Evolutionary conservation across 2,113 vertebrate genomes (phyloP).

Genomic region (Ceyx melanurus): DNA sequence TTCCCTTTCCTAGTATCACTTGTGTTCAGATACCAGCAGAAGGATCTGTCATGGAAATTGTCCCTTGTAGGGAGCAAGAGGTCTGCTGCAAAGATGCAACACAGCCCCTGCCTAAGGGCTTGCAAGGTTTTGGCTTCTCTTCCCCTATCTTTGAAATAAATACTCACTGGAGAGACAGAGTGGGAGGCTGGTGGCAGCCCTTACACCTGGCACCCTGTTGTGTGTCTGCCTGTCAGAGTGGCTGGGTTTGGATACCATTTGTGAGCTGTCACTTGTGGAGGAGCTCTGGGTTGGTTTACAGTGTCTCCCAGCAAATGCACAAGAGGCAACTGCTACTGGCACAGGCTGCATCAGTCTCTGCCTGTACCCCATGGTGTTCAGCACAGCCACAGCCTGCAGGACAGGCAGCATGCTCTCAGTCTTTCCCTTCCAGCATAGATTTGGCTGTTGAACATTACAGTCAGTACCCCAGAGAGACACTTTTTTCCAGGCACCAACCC

Average conservation of each 20-base stretch:
- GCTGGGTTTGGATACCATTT: background rate
- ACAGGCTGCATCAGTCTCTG: background rate
- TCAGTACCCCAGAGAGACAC: background rate
- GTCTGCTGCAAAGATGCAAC: background rate
- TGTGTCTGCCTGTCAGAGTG: background rate
- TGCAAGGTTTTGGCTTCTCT: background rate
- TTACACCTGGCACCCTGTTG: rapidly evolving
- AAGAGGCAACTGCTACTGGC: background rate
- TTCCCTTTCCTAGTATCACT: background rate
- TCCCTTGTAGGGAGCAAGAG: background rate
- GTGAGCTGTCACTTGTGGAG: background rate
- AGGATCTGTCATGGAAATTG: background rate
- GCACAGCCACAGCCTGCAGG: background rate
- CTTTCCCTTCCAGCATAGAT: background rate
- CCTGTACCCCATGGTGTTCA: rapidly evolving
- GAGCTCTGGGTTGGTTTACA: background rate
- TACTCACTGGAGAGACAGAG: background rate
- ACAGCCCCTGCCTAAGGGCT: rapidly evolving
- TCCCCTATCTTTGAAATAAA: background rate
- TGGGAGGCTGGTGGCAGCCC: background rate
- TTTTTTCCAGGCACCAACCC: background rate
- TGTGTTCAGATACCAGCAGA: background rate
- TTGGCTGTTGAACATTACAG: background rate
- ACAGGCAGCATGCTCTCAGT: background rate
- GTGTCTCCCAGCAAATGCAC: background rate